Evolutionary conservation across 1,140 invertebrate genomes (phyloP).

Genomic region (Drosophila littoralis): DNA sequence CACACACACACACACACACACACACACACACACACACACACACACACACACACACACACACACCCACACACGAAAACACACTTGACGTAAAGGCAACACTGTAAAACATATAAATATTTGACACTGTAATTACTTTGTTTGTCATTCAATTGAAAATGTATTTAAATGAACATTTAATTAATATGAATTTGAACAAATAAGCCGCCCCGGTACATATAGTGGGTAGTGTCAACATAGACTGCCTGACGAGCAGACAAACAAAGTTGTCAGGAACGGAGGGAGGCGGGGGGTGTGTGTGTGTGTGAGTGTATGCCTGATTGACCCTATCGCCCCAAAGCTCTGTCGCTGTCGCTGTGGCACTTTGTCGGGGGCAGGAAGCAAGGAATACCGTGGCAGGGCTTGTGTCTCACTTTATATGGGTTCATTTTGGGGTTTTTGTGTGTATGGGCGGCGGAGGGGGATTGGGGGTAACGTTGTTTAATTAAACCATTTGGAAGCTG

Average conservation of each 20-base stretch:
- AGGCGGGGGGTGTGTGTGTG: background rate
- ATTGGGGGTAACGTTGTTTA: constrained; percentile 26
- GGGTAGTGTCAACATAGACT: background rate
- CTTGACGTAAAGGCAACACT: background rate
- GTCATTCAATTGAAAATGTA: constrained; percentile 28
- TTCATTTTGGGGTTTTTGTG: constrained; percentile 21
- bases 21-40: too few species aligned
- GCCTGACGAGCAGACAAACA: background rate
- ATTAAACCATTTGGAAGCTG: constrained; percentile 70
- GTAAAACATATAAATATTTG: constrained; percentile 41
- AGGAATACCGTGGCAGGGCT: background rate
- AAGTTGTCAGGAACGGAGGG: background rate
- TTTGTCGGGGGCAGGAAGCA: background rate
- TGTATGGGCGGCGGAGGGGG: background rate
- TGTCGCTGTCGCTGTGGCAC: background rate
- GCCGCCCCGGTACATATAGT: too few species aligned
- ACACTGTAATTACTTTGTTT: constrained; percentile 42
- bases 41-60: too few species aligned
- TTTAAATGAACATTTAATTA: constrained; percentile 53
- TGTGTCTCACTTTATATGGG: constrained; percentile 6
- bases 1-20: too few species aligned
- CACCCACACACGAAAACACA: background rate
- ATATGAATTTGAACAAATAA: constrained; percentile 37
- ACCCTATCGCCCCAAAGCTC: constrained; percentile 37
- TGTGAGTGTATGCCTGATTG: constrained; percentile 44